Evolutionary conservation across 2,797 vertebrate genomes (phyloP).

Genomic region (Poecilia picta): DNA sequence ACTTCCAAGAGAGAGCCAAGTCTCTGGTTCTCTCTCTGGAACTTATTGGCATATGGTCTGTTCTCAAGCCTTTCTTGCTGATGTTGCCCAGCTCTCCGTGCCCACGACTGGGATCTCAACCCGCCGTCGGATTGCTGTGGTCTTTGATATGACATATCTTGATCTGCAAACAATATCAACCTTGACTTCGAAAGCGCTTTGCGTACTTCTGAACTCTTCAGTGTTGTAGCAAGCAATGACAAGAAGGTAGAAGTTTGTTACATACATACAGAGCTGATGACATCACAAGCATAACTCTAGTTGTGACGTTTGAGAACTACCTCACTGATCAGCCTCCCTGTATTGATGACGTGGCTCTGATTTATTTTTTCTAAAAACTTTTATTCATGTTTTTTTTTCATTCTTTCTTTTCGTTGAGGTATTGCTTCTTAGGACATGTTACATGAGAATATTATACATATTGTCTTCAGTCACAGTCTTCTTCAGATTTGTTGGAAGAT

Average conservation of each 20-base stretch:
- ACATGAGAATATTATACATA: background rate
- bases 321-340: background rate
- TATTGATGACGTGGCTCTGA: too few relatives aligned
- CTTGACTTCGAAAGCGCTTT: background rate
- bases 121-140: background rate
- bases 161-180: background rate
- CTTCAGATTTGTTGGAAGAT: background rate
- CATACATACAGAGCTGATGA: background rate
- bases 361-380: background rate
- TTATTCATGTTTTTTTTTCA: too few relatives aligned
- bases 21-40: background rate
- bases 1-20: background rate
- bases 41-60: background rate
- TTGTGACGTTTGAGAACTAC: background rate
- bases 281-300: background rate
- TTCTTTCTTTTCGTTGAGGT: background rate
- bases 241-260: background rate
- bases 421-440: background rate
- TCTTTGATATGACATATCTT: background rate
- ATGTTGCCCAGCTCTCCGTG: background rate
- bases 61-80: background rate
- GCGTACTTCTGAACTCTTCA: background rate
- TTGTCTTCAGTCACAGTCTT: background rate
- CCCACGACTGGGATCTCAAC: background rate
- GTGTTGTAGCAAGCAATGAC: background rate